phyloP scores from a whole-genome alignment of 2,113 vertebrate genomes.

The Sarotherodon lohbergeri region DNA sequence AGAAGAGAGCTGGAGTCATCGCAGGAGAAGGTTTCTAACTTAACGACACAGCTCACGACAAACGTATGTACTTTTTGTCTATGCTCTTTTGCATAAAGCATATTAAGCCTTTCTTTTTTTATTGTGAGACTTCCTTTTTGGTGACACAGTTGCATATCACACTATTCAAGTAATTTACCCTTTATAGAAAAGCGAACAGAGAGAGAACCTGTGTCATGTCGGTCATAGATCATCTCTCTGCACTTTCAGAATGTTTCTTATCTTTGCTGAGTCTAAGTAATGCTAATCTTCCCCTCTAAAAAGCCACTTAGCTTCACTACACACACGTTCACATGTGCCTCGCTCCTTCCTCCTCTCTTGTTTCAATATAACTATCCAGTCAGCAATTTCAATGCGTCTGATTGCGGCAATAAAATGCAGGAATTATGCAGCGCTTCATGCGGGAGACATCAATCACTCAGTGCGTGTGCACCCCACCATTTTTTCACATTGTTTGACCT shows the following conservation, averaged over 20 bases:
- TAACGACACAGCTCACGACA: slow-evolving; percentile 89
- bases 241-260: slow-evolving; percentile 16
- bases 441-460: background rate
- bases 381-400: background rate
- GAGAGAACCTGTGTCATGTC: background rate
- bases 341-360: background rate
- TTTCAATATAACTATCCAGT: background rate
- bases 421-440: background rate
- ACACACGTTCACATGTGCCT: background rate
- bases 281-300: slow-evolving; percentile 4
- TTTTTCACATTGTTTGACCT: slow-evolving; percentile 19
- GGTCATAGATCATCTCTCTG: slow-evolving; percentile 5
- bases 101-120: background rate
- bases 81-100: background rate
- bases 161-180: background rate
- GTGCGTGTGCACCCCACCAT: background rate
- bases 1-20: slow-evolving; percentile 91
- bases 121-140: background rate
- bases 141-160: background rate
- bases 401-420: background rate
- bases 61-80: slow-evolving; percentile 76
- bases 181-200: background rate
- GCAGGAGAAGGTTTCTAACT: slow-evolving; percentile 90
- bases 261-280: background rate
- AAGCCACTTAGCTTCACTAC: background rate